Percentiles rank a stretch among this genome's conserved stretches.
Evolutionary conservation across 2,888 invertebrate species (phyloP).

Genomic region (Drosophila tripunctata): DNA sequence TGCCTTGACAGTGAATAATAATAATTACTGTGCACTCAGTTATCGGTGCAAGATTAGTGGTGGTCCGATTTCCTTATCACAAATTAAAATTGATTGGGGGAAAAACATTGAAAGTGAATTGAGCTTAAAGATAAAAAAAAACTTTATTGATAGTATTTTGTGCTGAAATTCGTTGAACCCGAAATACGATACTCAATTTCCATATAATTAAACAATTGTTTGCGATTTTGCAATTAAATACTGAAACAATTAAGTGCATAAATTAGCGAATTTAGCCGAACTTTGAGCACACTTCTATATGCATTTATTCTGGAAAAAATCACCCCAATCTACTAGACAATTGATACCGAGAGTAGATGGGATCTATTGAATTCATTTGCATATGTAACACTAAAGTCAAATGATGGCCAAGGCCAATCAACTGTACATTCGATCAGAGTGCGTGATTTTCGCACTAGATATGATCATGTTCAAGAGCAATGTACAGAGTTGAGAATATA

Average conservation of each 20-base stretch:
- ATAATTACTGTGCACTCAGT: slow-evolving; percentile 5
- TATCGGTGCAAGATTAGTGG: slow-evolving; percentile 6
- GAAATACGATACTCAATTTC: too few relatives aligned
- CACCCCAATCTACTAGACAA: background rate
- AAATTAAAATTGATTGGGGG: background rate
- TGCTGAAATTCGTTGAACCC: too few relatives aligned
- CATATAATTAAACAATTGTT: background rate
- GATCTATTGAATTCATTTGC: slow-evolving; percentile 17
- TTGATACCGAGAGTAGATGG: too few relatives aligned
- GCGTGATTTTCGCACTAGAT: slow-evolving; percentile 48
- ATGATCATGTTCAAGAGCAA: slow-evolving; percentile 46
- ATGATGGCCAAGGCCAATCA: slow-evolving; percentile 43
- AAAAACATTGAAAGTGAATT: background rate
- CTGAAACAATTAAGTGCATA: slow-evolving; percentile 4
- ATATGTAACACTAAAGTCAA: slow-evolving; percentile 35
- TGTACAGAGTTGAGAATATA: slow-evolving; percentile 14
- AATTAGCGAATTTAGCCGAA: slow-evolving; percentile 29
- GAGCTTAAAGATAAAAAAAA: too few relatives aligned
- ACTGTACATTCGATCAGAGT: slow-evolving; percentile 47
- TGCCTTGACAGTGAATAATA: slow-evolving; percentile 39
- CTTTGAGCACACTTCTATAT: slow-evolving; percentile 7
- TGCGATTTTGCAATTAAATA: background rate
- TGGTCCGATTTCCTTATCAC: slow-evolving; percentile 16
- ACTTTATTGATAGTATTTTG: too few relatives aligned
- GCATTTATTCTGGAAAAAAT: background rate